Percentiles rank a stretch among this genome's conserved stretches.
These are phyloP conservation scores for Campopleginae sp. DNA, from an alignment of 2,888 invertebrate genomes.

Conservation along the genomic window DNA sequence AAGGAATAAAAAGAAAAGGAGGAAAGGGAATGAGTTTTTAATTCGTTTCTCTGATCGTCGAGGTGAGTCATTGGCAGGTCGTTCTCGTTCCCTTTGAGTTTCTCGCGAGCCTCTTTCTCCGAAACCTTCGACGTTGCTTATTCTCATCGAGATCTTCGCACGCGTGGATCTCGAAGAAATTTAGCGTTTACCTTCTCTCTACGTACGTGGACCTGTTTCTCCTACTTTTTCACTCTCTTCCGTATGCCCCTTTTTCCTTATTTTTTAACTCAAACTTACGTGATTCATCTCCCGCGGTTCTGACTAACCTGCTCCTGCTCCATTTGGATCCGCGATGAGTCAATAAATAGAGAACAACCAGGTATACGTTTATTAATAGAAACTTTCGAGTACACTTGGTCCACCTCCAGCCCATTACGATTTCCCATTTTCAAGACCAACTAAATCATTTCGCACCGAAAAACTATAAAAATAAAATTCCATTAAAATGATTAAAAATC, in stretches of 20 bases:
- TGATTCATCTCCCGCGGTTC: slow-evolving; percentile 79
- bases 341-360: slow-evolving; percentile 68
- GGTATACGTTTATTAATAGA: slow-evolving; percentile 28
- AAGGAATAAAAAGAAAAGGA: slow-evolving; percentile 61
- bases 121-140: slow-evolving; percentile 21
- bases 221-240: slow-evolving; percentile 37
- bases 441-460: background rate
- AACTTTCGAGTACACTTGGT: background rate
- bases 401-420: background rate
- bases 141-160: slow-evolving; percentile 25
- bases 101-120: slow-evolving; percentile 57
- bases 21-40: slow-evolving; percentile 66
- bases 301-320: slow-evolving; percentile 76
- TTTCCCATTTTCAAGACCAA: background rate
- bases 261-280: slow-evolving; percentile 72
- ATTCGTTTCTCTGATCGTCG: slow-evolving; percentile 70
- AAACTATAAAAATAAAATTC: background rate
- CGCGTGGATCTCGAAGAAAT: slow-evolving; percentile 47
- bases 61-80: slow-evolving; percentile 69
- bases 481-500: too few relatives aligned
- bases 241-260: slow-evolving; percentile 11
- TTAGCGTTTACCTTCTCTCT: slow-evolving; percentile 53
- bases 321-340: slow-evolving; percentile 77
- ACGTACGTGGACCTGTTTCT: slow-evolving; percentile 74
- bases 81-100: slow-evolving; percentile 67